Conservation (phyloP, 1,140 invertebrate species). For the Asobara japonica region DNA sequence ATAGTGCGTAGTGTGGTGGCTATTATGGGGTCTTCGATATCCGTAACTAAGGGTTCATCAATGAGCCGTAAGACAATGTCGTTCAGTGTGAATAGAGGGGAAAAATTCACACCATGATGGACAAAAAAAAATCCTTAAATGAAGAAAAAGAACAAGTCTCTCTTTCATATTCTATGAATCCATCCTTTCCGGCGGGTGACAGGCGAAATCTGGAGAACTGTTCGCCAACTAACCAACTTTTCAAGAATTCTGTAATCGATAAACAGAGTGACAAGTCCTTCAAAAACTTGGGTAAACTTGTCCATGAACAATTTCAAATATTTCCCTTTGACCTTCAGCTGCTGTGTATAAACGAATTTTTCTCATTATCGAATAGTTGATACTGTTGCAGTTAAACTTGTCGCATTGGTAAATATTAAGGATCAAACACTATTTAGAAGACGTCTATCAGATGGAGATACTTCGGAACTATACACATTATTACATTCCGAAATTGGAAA, state of each 20-base stretch:
- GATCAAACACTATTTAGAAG: no score
- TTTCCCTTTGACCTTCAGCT: not conserved
- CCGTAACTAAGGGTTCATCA: not conserved
- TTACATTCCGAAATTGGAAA: no score
- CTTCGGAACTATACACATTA: no score
- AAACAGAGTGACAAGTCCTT: not conserved
- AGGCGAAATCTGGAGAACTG: slow-evolving; percentile 1
- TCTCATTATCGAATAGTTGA: not conserved
- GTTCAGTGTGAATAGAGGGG: not conserved
- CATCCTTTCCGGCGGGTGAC: not conserved
- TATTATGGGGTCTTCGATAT: not conserved
- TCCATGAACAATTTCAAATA: not conserved
- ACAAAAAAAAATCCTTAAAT: not conserved
- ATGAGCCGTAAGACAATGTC: not conserved
- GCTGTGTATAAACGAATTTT: not conserved
- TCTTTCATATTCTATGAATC: not conserved
- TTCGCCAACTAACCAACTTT: slow-evolving; percentile 5
- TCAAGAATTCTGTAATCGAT: slow-evolving; percentile 6
- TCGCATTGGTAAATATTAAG: no score
- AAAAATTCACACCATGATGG: not conserved
- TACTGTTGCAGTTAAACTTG: not conserved
- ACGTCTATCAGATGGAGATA: no score
- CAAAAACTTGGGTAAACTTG: slow-evolving; percentile 3
- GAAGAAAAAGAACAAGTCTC: not conserved
- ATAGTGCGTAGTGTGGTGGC: not conserved